These are phyloP conservation scores for Poecilia wingei DNA, from an alignment of 2,797 vertebrate species.

Conservation along the genomic window DNA sequence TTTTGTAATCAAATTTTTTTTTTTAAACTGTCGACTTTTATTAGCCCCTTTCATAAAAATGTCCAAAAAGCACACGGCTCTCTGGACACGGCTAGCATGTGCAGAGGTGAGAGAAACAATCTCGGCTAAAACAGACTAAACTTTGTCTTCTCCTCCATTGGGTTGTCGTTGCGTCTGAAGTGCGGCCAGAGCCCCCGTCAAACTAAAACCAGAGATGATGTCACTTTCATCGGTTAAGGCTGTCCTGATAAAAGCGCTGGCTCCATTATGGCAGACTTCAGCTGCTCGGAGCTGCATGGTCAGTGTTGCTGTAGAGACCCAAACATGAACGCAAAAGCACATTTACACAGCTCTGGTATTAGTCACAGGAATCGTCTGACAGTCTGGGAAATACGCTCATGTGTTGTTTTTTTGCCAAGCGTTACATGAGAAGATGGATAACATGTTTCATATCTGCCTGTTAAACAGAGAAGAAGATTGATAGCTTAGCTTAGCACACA, in stretches of 20 bases:
- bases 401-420: slow-evolving; percentile 1
- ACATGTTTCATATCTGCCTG: slow-evolving; percentile 1
- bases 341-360: slow-evolving; percentile 10
- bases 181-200: slow-evolving; percentile 61
- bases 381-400: slow-evolving; percentile 12
- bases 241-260: slow-evolving; percentile 63
- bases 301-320: slow-evolving; percentile 22
- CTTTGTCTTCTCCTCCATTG: slow-evolving; percentile 39
- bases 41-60: neutral
- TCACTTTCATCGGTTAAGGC: slow-evolving; percentile 63
- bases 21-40: neutral
- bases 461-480: neutral
- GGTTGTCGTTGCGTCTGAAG: slow-evolving; percentile 48
- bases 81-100: neutral
- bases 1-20: neutral
- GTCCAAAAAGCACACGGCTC: neutral
- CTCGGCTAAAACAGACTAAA: slow-evolving; percentile 32
- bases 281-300: slow-evolving; percentile 24
- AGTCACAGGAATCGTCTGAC: slow-evolving; percentile 1
- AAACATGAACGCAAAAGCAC: slow-evolving; percentile 20
- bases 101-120: slow-evolving; percentile 39
- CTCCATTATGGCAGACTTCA: slow-evolving; percentile 30
- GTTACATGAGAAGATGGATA: slow-evolving; percentile 19
- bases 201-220: slow-evolving; percentile 71
- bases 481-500: slow-evolving; percentile 8